Conservation (phyloP, 2,113 vertebrate genomes). For the Lasiurus borealis region DNA sequence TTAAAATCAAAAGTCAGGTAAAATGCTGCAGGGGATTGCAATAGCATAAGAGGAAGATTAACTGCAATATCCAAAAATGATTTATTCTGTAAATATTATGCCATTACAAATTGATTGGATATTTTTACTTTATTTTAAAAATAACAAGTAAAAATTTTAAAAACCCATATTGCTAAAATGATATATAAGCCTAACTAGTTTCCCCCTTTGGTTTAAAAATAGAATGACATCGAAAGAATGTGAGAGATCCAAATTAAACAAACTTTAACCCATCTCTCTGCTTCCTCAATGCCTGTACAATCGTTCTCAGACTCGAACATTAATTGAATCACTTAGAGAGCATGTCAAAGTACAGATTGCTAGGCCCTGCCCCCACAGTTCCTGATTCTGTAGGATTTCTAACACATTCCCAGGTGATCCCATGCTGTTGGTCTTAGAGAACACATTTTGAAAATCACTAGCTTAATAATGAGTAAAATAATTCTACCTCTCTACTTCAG, state of each 20-base stretch:
- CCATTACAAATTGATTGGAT: background rate
- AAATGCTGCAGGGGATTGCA: background rate
- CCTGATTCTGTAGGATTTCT: background rate
- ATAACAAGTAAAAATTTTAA: background rate
- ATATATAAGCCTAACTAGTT: background rate
- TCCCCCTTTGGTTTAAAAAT: background rate
- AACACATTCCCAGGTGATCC: background rate
- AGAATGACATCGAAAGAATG: background rate
- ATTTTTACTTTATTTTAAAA: background rate
- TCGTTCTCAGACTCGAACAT: background rate
- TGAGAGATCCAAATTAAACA: background rate
- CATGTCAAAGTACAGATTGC: background rate
- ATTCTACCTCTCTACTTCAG: background rate
- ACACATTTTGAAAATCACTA: background rate
- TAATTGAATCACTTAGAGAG: background rate
- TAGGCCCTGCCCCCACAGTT: fast-evolving
- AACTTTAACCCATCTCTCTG: background rate
- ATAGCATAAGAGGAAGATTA: background rate
- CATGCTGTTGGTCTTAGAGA: background rate
- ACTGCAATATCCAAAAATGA: background rate
- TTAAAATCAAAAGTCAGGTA: background rate
- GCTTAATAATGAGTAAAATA: background rate
- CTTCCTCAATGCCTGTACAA: background rate
- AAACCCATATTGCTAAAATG: background rate
- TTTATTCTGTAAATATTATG: slow-evolving; percentile 6